Evolutionary conservation across 2,888 invertebrate genomes (phyloP), one percentile per base, ranked within the genome.

Genomic region (Oeneis ivallda): DNA sequence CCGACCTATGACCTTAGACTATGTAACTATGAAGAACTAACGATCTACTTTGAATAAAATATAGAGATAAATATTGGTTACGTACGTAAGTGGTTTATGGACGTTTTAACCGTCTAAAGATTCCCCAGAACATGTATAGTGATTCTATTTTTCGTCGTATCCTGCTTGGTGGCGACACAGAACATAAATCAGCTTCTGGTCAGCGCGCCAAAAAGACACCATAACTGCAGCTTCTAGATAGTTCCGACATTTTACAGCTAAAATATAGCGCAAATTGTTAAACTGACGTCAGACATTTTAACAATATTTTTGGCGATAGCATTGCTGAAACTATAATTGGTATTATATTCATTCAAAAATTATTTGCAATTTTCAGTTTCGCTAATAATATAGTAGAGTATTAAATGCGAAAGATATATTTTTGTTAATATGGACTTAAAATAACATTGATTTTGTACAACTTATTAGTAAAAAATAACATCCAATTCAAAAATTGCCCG

Each of bases 191-290:
- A 66, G 62, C 39, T 50, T 37, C 34, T 47, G 66, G 62, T 49
- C 53, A 37, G 45, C 50, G 34, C 62, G 66, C 66, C 66, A 66
- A 66, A 54, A 66, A 62, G 62, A 62, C 62, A 62, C 62, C 62
- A 57, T 58, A 53, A 59, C 66, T 62, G 62, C 41, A 19, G 56
- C 19, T 19, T 13, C 8, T 7, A 56, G 41, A 56, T 54, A 54
- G 10, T 54, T 54, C 54, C 54, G 54, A 37, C 17, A 26, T n/a
- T 19, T 8, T 17, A 11, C 8, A 54, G 17, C 17, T 54, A 39
- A 53, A 54, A 54, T 54, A 54, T 54, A 15, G 54, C 54, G 54
- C 37, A 15, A 54, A 54, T 53, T 47, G 47, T 47, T 47, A 47
- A 47, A 47, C 17, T 47, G 17, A 47, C 47, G 47, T 15, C n/a